A percentile compares a stretch with the other conserved stretches of the same genome.
Evolutionary conservation across 2,113 vertebrate species (phyloP).

Genomic region (Gallinago undulata): DNA sequence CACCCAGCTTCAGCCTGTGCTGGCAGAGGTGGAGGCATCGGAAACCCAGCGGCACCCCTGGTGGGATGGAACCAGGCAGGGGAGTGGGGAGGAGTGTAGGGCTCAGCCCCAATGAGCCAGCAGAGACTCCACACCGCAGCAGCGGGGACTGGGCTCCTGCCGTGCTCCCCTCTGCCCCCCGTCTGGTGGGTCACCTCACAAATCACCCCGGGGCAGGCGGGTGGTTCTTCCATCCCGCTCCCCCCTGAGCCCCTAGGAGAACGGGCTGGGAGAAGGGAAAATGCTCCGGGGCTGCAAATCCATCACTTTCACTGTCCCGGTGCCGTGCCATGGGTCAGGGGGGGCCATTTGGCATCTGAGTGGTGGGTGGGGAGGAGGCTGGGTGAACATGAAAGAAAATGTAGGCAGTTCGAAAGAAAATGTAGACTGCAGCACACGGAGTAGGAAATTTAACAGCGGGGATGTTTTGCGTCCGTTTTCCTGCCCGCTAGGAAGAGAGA

Average conservation of each 20-base stretch:
- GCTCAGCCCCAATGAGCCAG: not conserved
- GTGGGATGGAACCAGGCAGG: not conserved
- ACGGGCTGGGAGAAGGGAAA: not conserved
- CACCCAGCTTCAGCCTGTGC: not conserved
- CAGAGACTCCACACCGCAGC: not conserved
- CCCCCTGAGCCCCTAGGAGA: not conserved
- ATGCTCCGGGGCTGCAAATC: not conserved
- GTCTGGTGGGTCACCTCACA: not conserved
- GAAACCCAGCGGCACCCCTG: not conserved
- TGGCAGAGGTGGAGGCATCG: not conserved
- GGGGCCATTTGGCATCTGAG: not conserved
- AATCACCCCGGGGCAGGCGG: rapidly evolving
- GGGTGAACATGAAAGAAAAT: not conserved
- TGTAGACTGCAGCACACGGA: rapidly evolving
- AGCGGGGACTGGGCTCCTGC: not conserved
- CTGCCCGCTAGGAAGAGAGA: not conserved
- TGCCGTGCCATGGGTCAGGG: rapidly evolving
- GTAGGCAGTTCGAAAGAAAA: not conserved
- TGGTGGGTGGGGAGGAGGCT: rapidly evolving
- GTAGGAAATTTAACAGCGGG: not conserved
- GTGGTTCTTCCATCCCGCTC: not conserved
- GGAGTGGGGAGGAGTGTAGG: not conserved
- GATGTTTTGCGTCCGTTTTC: not conserved
- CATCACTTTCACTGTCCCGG: rapidly evolving
- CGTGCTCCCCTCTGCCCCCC: rapidly evolving